Evolutionary conservation across 2,888 invertebrate genomes (phyloP).

Genomic region (Latrodectus elegans): DNA sequence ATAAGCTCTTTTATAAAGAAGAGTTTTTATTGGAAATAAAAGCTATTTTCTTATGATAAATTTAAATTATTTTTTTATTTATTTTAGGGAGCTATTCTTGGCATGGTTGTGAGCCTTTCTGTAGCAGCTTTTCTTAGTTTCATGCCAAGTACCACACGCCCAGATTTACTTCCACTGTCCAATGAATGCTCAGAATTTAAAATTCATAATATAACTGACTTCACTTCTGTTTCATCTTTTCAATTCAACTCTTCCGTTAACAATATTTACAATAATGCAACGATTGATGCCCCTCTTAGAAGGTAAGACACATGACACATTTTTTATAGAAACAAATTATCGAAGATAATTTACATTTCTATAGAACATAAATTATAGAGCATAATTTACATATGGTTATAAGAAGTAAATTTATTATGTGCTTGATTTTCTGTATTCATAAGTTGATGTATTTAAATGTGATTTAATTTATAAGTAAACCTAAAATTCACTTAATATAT

Average conservation of each 20-base stretch:
- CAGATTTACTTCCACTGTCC: constrained; percentile 9
- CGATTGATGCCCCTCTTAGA: no score
- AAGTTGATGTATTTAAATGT: not conserved
- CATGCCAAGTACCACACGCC: not conserved
- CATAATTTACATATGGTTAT: not conserved
- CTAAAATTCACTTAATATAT: no score
- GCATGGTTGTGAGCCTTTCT: not conserved
- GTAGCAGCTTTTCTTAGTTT: constrained; percentile 27
- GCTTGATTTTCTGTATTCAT: not conserved
- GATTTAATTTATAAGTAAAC: no score
- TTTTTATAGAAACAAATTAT: no score
- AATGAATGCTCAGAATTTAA: constrained; percentile 14
- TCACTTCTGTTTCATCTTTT: not conserved
- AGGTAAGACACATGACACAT: no score
- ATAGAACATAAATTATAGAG: not conserved
- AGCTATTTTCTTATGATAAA: no score
- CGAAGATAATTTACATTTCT: no score
- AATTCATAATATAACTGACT: not conserved
- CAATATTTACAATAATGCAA: not conserved
- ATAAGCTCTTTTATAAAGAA: no score
- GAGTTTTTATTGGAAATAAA: no score
- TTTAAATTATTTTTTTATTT: not conserved
- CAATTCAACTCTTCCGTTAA: not conserved
- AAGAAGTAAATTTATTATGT: not conserved
- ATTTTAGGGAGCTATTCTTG: constrained; percentile 33